A percentile compares a stretch with the other conserved stretches of the same genome.
phyloP scores from a whole-genome alignment of 1,140 invertebrate species.

The Aphaenogaster rudis region DNA sequence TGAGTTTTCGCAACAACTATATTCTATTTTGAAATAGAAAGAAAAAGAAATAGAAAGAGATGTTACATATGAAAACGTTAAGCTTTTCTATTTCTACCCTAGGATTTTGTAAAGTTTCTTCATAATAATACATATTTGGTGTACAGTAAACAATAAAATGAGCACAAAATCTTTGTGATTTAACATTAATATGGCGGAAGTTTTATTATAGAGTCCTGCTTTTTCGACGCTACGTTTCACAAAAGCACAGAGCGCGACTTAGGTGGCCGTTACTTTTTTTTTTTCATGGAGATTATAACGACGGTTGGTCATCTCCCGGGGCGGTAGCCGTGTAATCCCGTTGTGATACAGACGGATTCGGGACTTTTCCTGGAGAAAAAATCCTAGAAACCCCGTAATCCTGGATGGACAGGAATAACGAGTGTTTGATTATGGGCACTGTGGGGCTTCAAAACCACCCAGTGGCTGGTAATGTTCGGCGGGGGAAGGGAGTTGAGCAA shows the following conservation, averaged over 20 bases:
- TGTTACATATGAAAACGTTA: background rate
- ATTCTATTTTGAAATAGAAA: constrained; percentile 1
- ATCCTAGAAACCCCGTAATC: constrained; percentile 82
- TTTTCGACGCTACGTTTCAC: background rate
- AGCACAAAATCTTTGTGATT: background rate
- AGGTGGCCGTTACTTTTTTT: constrained; percentile 69
- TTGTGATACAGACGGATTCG: constrained; percentile 82
- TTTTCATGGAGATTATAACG: constrained; percentile 79
- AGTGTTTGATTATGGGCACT: constrained; percentile 84
- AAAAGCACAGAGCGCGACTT: constrained; percentile 27
- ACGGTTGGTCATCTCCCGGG: constrained; percentile 80
- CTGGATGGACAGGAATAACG: constrained; percentile 85
- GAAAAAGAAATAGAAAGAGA: constrained; percentile 18
- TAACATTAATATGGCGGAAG: background rate
- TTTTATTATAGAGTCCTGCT: background rate
- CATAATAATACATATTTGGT: background rate
- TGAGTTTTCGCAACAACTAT: background rate
- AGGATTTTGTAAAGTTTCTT: background rate
- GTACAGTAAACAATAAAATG: background rate
- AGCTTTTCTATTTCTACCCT: background rate
- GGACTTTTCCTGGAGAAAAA: constrained; percentile 79
- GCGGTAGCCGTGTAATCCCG: constrained; percentile 80
- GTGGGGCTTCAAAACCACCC: constrained; percentile 77
- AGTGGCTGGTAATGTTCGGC: constrained; percentile 74
- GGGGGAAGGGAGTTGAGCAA: constrained; percentile 55